Base-by-base conservation (phyloP, 2,797 vertebrate genomes). In the Lycodopsis pacificus region DNA sequence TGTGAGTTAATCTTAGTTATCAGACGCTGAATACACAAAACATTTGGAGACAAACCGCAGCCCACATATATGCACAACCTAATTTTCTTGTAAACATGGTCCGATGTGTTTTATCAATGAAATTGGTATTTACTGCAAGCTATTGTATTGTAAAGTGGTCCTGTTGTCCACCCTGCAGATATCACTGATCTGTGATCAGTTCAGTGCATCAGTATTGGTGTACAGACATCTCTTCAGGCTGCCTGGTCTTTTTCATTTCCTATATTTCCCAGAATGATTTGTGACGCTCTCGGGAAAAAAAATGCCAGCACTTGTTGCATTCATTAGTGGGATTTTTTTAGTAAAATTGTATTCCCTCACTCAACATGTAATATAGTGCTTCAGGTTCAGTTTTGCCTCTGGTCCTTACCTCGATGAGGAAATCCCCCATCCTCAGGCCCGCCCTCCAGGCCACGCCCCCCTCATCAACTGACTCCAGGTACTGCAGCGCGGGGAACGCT, bases 381-480 rank as follows among this genome's bases (percentile, higher is more conserved):
- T 51, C 49, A 4, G 14, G 12, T 48, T 63, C 20, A 36, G 10
- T 19, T 44, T 38, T n/a, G 8, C 22, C 27, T 32, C 4, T 48
- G 4, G 27, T 51, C 44, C 53, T 82, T 82, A 98, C 97, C 96
- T 98, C 97, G 34, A 98, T 97, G 89, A 98, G 96, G 94, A 98
- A 98, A 90, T 98, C 97, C 65, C 97, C 97, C 97, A 97, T 98
- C 51, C 97, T 95, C n/a, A 98, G 95, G 66, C 97, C 97, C 0
- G 96, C 97, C 80, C 97, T 94, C 97, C 97, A 97, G 59, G 97
- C 97, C 93, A 98, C 97, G 0, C 97, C 97, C 38, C 97, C 97
- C 91, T 98, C 97, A 91, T 98, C 97, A 87, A 98, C 97, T 7
- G 97, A 97, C 90, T 98, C 97, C 66, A 98, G 94, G 89, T 98